Evolutionary conservation across 2,113 vertebrate species (phyloP), one percentile per base, ranked within the genome.

Genomic region (Ailuropoda melanoleuca): DNA sequence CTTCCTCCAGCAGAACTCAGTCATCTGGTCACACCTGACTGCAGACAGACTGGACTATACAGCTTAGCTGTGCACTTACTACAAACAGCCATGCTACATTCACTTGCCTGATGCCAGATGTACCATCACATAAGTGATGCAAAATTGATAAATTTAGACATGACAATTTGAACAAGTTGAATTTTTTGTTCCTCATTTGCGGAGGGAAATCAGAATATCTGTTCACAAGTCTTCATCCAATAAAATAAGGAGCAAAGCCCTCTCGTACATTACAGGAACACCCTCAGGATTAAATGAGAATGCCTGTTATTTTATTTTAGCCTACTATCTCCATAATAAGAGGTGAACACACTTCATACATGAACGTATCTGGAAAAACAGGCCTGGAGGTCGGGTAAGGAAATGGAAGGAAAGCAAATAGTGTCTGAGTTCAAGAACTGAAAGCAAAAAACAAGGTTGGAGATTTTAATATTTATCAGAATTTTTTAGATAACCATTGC

Each of bases 381-480:
- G 0, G 8, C 43, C 4, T 68, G 4, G 46, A 93, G 4, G 31
- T 29, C 12, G 1, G 6, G 13, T 74, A 96, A 81, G 43, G 1
- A 82, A 82, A 86, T 26, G 11, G 4, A 75, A 60, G 24, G 26
- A 66, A 21, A 87, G 6, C 9, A 93, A 89, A 86, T 18, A 11
- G 7, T 19, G 15, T 53, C n/a, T 60, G 24, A 66, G 4, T 72
- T 95, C 4, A 92, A 90, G 50, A 88, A n/a, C 55, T 75, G 37
- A 81, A 84, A 62, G 24, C 31, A 29, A 50, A 94, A 80, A 84
- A 80, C 13, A 43, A 23, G 75, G 95, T 92, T 55, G 37, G 60
- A 56, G 62, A n/a, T 37, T 90, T 97, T 72, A 83, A 26, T 58
- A 82, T 88, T 78, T 91, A 74, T 66, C 15, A 56, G 10, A 81